Base-by-base conservation (phyloP, 2,797 vertebrate genomes). In the Leptodactylus fallax region DNA sequence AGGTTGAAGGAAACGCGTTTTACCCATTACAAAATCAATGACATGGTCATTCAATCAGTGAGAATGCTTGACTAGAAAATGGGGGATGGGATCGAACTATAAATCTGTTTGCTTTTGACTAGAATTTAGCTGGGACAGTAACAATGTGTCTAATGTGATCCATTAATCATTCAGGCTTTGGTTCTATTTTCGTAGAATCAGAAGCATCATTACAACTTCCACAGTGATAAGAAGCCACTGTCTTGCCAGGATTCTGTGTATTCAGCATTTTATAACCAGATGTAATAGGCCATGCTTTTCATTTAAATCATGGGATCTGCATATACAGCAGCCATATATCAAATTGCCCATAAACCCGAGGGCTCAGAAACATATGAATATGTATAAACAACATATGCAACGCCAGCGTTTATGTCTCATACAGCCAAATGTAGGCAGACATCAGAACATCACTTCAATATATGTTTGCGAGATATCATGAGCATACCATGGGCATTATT, bases 21-120 rank as follows among this genome's bases (percentile, higher is more conserved):
- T 13, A 63, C 23, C 17, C 56, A 21, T 81, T 60, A 63, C 79
- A 81, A 74, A 81, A 87, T 87, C 67, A 82, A 81, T 81, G 55
- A 27, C 79, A 74, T 27, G n/a, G 55, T 61, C 67, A 81, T 81
- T 79, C 36, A 81, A 19, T 63, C 65, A 74, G 61, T 36, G 12
- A 47, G 65, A 27, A 87, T 49, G 53, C 6, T 6, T 86, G 14
- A 87, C 81, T 87, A 51, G 49, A 86, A 86, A 79, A 61, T 53
- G 61, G 85, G 67, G 79, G 67, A 87, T 63, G 67, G 53, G 65
- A n/a, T 10, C 36, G 17, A 47, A 19, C 23, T 61, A 61, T 47
- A 81, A 61, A 81, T 36, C 79, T 63, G 0, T 78, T 78, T 56
- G n/a, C 23, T 58, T 56, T 36, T 58, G 21, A 11, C 2, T 47